phyloP scores from a whole-genome alignment of 2,113 vertebrate species.

The Varanus salvator region DNA sequence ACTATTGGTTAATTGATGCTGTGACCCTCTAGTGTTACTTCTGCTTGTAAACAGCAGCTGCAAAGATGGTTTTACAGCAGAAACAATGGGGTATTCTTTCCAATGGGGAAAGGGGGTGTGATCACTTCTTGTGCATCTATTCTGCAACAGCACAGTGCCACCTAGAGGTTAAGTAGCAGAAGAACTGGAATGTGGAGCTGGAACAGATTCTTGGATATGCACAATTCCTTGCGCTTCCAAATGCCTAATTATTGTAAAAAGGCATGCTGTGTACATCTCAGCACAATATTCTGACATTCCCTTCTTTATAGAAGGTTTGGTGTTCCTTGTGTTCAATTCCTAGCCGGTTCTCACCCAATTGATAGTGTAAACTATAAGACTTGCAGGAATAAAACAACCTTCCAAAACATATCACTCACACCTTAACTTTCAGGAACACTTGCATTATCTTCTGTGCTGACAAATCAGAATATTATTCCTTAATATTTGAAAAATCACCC shows the following conservation, averaged over 20 bases:
- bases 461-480: background rate
- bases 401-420: background rate
- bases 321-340: background rate
- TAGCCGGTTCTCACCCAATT: background rate
- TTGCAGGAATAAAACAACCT: background rate
- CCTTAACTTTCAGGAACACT: background rate
- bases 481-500: slow-evolving; percentile 36
- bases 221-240: background rate
- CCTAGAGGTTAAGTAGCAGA: too few relatives aligned
- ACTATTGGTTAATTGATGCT: too few relatives aligned
- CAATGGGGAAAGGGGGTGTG: too few relatives aligned
- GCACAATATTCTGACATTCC: background rate
- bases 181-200: too few relatives aligned
- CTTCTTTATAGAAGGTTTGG: background rate
- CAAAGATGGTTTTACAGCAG: too few relatives aligned
- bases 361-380: slow-evolving; percentile 1
- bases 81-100: too few relatives aligned
- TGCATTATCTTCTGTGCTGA: slow-evolving; percentile 16
- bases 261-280: background rate
- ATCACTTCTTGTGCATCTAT: too few relatives aligned
- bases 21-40: too few relatives aligned
- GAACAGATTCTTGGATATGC: background rate
- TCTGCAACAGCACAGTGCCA: too few relatives aligned
- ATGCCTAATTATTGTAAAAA: background rate
- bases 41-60: too few relatives aligned